Evolutionary conservation across 2,888 invertebrate species (phyloP).

Genomic region (Synanthedon tipuliformis): DNA sequence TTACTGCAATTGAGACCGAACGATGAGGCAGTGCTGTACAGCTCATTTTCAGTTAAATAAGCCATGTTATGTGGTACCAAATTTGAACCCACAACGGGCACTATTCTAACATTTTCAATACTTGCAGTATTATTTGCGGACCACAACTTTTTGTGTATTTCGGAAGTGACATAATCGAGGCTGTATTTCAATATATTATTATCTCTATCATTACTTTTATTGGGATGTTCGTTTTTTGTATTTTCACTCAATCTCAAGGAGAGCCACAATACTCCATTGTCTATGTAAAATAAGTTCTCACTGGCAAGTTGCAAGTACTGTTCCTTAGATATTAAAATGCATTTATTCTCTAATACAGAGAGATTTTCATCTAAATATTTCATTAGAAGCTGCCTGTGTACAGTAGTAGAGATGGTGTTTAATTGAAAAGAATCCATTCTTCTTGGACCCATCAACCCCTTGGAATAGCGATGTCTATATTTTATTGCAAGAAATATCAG

Average conservation of each 20-base stretch:
- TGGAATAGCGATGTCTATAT: slow-evolving; percentile 38
- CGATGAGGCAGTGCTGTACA: slow-evolving; percentile 33
- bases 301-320: slow-evolving; percentile 47
- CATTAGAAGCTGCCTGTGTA: slow-evolving; percentile 26
- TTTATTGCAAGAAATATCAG: slow-evolving; percentile 55
- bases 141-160: slow-evolving; percentile 52
- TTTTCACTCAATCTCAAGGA: slow-evolving; percentile 37
- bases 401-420: slow-evolving; percentile 32
- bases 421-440: slow-evolving; percentile 36
- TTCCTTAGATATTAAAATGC: slow-evolving; percentile 46
- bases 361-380: slow-evolving; percentile 34
- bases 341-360: slow-evolving; percentile 40
- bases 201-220: slow-evolving; percentile 15
- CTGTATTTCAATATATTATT: slow-evolving; percentile 25
- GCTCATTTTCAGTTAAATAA: slow-evolving; percentile 45
- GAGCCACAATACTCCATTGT: slow-evolving; percentile 56
- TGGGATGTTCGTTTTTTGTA: slow-evolving; percentile 26
- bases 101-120: slow-evolving; percentile 38
- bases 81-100: slow-evolving; percentile 45
- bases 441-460: slow-evolving; percentile 15
- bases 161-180: slow-evolving; percentile 40
- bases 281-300: slow-evolving; percentile 58
- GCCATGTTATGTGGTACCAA: slow-evolving; percentile 30
- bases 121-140: slow-evolving; percentile 18
- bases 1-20: slow-evolving; percentile 29